Conservation (phyloP, 1,140 invertebrate species). For the Patella vulgata region DNA sequence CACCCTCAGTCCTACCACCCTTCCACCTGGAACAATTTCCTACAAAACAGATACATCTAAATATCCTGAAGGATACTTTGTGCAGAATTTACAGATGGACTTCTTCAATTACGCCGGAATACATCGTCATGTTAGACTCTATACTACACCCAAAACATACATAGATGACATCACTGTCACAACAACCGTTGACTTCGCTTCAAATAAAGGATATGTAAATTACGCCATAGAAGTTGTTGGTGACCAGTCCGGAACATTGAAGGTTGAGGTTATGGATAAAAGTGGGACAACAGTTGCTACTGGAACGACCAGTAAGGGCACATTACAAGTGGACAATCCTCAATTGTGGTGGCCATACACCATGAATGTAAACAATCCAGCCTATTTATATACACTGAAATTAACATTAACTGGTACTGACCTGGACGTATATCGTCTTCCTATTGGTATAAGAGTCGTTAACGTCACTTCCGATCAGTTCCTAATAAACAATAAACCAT, state of each 20-base stretch:
- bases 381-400: slow-evolving; percentile 4
- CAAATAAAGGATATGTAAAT: background rate
- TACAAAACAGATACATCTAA: slow-evolving; percentile 64
- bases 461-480: slow-evolving; percentile 78
- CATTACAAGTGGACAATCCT: no score
- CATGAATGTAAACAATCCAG: background rate
- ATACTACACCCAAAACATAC: slow-evolving; percentile 81
- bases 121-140: slow-evolving; percentile 85
- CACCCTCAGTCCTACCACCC: slow-evolving; percentile 74
- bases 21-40: slow-evolving; percentile 63
- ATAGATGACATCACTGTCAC: slow-evolving; percentile 85
- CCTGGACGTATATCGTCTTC: slow-evolving; percentile 81
- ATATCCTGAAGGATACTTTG: slow-evolving; percentile 74
- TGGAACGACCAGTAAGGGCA: no score
- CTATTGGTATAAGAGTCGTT: slow-evolving; percentile 86
- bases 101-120: slow-evolving; percentile 98
- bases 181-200: slow-evolving; percentile 64
- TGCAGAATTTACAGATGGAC: slow-evolving; percentile 89
- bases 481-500: slow-evolving; percentile 82
- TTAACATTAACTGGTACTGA: background rate
- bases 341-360: background rate
- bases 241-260: no score
- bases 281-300: no score
- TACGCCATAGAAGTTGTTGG: no score
- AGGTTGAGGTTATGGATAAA: no score